Evolutionary conservation across 2,797 vertebrate species (phyloP), one percentile per base, ranked within the genome.

Genomic region (Enteromius treurensis): DNA sequence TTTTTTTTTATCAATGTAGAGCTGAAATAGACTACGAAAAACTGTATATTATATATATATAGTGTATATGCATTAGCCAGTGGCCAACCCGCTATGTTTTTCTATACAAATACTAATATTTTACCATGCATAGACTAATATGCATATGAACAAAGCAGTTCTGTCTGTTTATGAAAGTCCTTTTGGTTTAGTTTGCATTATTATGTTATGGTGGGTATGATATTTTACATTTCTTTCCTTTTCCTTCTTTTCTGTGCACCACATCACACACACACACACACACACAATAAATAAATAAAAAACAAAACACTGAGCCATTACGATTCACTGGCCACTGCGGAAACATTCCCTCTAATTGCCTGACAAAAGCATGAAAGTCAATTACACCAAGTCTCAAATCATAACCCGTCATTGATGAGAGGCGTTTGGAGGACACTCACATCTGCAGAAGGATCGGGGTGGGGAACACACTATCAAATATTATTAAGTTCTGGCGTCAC

Each of bases 321-420:
- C 19, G 62, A n/a, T 82, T 65, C 47, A 55, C 23, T 76, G 60
- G 29, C 64, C 74, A 42, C 71, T 80, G 73, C 75, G 23, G 75
- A 81, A 85, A 78, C 32, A 77, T 77, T 81, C 40, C 77, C 65
- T 81, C 19, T 69, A 77, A 71, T 42, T 62, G 79, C 26, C 49
- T 82, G 75, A 37, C 51, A 81, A 77, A 64, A 40, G 73, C 68
- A 49, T 77, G 73, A 84, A 80, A 84, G 80, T 77, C 79, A 81
- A 81, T 85, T 78, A 77, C 6, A 0, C 19, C 29, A 62, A 29
- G 75, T 81, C 74, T 77, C 13, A 53, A 78, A 71, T 68, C 7
- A 4, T 53, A 23, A 69, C 81, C 47, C 21, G 32, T 53, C 34
- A 68, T 68, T 77, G 62, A 82, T 76, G 49, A 32, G 62, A 81